Evolutionary conservation across 2,797 vertebrate species (phyloP).

Genomic region (Masticophis lateralis): DNA sequence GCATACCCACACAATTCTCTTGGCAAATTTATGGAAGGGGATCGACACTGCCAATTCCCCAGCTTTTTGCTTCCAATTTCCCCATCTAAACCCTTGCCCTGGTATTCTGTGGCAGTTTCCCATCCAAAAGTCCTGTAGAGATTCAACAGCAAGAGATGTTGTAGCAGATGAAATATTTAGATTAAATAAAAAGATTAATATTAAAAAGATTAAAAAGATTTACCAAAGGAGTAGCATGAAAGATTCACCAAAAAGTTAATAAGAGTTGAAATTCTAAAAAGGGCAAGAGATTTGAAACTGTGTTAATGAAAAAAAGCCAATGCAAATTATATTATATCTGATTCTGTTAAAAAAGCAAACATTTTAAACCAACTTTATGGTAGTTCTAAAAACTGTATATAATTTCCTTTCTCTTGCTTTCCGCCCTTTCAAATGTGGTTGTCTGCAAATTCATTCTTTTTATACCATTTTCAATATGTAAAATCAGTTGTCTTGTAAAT

Average conservation of each 20-base stretch:
- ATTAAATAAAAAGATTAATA: too few relatives aligned
- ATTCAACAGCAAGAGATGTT: too few relatives aligned
- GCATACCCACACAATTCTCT: not conserved
- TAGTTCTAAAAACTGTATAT: not conserved
- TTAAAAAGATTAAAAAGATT: too few relatives aligned
- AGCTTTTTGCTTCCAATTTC: not conserved
- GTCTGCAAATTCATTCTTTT: slow-evolving; percentile 21
- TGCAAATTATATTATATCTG: too few relatives aligned
- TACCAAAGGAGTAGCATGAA: too few relatives aligned
- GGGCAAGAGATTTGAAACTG: slow-evolving; percentile 24
- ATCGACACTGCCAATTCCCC: not conserved
- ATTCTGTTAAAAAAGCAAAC: not conserved
- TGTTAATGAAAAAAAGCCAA: too few relatives aligned
- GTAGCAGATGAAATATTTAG: too few relatives aligned
- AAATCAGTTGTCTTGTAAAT: slow-evolving; percentile 73
- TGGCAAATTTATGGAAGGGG: not conserved
- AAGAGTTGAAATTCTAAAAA: too few relatives aligned
- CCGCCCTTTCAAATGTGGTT: not conserved
- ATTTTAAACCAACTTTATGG: not conserved
- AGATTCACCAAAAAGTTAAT: too few relatives aligned
- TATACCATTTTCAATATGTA: slow-evolving; percentile 73
- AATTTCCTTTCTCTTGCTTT: not conserved
- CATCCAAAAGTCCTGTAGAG: not conserved
- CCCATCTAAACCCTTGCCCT: not conserved
- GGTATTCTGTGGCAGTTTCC: not conserved